Evolutionary conservation across 2,113 vertebrate species (phyloP).

Genomic region (Zosterops lateralis): DNA sequence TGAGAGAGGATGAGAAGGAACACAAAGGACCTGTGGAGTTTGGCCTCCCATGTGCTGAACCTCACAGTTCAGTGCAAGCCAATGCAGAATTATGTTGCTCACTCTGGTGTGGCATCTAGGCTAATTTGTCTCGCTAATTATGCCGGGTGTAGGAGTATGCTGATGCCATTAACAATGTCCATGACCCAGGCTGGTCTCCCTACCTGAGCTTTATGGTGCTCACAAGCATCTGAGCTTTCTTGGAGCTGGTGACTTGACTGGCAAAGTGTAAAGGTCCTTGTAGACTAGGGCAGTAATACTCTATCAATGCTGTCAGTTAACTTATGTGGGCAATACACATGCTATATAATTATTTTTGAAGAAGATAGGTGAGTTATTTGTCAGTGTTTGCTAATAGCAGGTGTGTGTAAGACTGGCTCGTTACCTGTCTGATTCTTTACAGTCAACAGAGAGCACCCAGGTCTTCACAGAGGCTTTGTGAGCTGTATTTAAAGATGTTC

Average conservation of each 20-base stretch:
- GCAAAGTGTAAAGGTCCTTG: background rate
- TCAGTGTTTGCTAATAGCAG: background rate
- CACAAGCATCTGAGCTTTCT: background rate
- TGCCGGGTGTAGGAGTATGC: background rate
- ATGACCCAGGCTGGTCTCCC: background rate
- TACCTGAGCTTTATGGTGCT: background rate
- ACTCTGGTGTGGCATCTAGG: slow-evolving; percentile 1
- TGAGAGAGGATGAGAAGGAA: background rate
- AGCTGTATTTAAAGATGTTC: background rate
- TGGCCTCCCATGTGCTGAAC: background rate
- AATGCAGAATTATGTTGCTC: background rate
- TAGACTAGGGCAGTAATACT: background rate
- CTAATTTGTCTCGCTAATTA: slow-evolving; percentile 41
- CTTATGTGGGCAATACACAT: background rate
- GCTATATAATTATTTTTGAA: background rate
- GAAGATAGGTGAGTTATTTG: background rate
- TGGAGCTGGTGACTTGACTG: background rate
- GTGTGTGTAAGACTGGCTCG: background rate
- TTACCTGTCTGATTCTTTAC: background rate
- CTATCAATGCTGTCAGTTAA: background rate
- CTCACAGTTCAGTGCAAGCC: slow-evolving; percentile 38
- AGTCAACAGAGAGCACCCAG: background rate
- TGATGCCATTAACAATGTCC: background rate
- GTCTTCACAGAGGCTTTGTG: background rate
- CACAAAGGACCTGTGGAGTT: background rate